Evolutionary conservation across 53 echinoderm and acorn worm genomes (phyloP), one percentile per base, ranked within the genome.

Genomic region (Paelopatides confundens): DNA sequence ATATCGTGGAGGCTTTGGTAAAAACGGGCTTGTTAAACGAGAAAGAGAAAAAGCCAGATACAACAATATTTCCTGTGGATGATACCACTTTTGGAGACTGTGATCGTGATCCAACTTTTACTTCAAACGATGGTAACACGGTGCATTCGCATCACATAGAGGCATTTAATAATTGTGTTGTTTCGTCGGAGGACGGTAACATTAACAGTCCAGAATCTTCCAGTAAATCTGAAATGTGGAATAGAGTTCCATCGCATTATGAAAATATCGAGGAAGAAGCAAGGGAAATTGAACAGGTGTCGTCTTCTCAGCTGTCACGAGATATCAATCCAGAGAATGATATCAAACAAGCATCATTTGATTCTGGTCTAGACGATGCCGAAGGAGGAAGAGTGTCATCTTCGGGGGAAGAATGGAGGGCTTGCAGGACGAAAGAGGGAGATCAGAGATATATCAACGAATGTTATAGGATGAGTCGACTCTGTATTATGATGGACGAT

Each of bases 1-100:
- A 97, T 39, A 92, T 97, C 66, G 90, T 97, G 12, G 97, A 97
- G 86, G 97, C 95, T 28, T 90, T 97, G 40, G 90, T 95, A 3
- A 88, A 87, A 39, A 81, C 96, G n/a, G 94, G 94, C 32, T 53
- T 90, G 38, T 82, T 88, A 66, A 90, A 88, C 37, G 81, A 86
- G 69, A 63, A 36, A 28, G 89, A 82, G 21, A 82, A 66, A 49
- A 26, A 32, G 10, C 48, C 48, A 14, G 82, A 48, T 33, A 82
- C 68, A 32, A 82, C 88, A 23, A 63, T 48, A 23, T 78, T 78
- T 39, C 88, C 88, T 26, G 64, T 76, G 27, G 76, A 71, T 54
- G 62, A 71, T 53, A 6, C 28, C 0, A 11, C n/a, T 49, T 14
- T 53, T 10, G 79, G 46, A 50, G 39, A 39, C 27, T 15, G 81